These are phyloP conservation scores for Phalera bucephala DNA, from an alignment of 2,888 invertebrate species.

Conservation along the genomic window DNA sequence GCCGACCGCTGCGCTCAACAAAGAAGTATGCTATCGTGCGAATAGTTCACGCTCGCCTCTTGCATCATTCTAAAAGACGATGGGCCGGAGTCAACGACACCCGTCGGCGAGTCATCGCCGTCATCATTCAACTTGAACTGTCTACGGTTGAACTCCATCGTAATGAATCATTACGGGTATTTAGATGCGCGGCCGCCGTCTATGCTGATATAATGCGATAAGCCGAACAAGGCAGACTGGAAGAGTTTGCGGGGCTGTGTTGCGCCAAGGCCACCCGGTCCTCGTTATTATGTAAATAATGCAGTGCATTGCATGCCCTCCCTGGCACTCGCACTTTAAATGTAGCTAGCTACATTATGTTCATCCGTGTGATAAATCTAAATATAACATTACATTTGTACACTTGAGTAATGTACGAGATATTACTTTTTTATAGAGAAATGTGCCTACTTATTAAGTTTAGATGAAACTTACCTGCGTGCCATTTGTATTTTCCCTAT, in stretches of 20 bases:
- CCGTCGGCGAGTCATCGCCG: slow-evolving; percentile 54
- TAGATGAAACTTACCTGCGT: no score
- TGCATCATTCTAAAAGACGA: slow-evolving; percentile 61
- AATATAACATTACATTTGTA: not conserved
- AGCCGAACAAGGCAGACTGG: slow-evolving; percentile 32
- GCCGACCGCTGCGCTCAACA: slow-evolving; percentile 25
- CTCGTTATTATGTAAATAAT: slow-evolving; percentile 71
- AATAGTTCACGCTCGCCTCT: slow-evolving; percentile 66
- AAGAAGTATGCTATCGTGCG: slow-evolving; percentile 50
- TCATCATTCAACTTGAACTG: slow-evolving; percentile 54
- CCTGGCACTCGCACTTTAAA: slow-evolving; percentile 22
- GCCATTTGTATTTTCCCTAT: no score
- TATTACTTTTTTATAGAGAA: no score
- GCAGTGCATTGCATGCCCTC: slow-evolving; percentile 42
- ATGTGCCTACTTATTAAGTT: no score
- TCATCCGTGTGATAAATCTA: slow-evolving; percentile 4
- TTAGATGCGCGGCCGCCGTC: slow-evolving; percentile 28
- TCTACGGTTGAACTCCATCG: slow-evolving; percentile 23
- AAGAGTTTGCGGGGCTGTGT: slow-evolving; percentile 39
- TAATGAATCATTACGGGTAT: slow-evolving; percentile 38
- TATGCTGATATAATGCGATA: slow-evolving; percentile 37
- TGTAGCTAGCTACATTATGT: slow-evolving; percentile 12
- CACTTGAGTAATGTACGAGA: no score
- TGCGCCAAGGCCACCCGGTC: slow-evolving; percentile 67
- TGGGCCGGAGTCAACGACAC: slow-evolving; percentile 67